Base-by-base conservation (phyloP, 2,797 vertebrate genomes). In the Cossypha niveicapilla region DNA sequence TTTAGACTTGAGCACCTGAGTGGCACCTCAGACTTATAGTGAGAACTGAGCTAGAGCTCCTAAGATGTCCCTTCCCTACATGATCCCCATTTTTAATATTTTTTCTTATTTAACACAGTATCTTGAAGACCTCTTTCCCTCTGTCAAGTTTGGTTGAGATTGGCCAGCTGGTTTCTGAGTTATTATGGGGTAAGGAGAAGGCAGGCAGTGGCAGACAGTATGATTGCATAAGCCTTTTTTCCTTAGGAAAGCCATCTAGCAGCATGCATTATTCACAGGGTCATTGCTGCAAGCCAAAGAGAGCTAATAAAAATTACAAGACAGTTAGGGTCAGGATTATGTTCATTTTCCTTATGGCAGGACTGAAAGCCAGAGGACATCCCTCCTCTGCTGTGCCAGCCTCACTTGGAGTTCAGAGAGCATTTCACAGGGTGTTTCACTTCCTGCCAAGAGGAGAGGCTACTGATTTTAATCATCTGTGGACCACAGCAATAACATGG, bases 221-320 rank as follows among this genome's bases (percentile, higher is more conserved):
- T 0, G 68, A 89, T 95, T 95, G 75, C 39, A 0, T 95, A 95
- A 96, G 92, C 75, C 74, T 56, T 47, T 83, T 94, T 92, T 95
- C 94, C 89, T 79, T 71, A 94, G 81, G 68, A 94, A 92, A 95
- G 72, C 91, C 86, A 91, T 96, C 87, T 71, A 94, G 85, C 81
- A 91, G 58, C 47, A 95, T 91, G 77, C 84, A 94, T 96, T 94
- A 96, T 93, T 97, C 86, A 91, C 92, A 67, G 84, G 76, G 81
- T 92, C 51, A 14, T 35, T 90, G 77, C 78, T 82, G 79, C 79
- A 93, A 90, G 78, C 86, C 62, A 86, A 85, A 88, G 78, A 85
- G 47, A 81, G 91, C 81, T 92, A 95, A 94, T 88, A 92, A 96
- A 94, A 83, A 77, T 75, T 88, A 79, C 51, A 90, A 84, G 89